phyloP scores from a whole-genome alignment of 2,113 vertebrate species.

The Podilymbus podiceps region DNA sequence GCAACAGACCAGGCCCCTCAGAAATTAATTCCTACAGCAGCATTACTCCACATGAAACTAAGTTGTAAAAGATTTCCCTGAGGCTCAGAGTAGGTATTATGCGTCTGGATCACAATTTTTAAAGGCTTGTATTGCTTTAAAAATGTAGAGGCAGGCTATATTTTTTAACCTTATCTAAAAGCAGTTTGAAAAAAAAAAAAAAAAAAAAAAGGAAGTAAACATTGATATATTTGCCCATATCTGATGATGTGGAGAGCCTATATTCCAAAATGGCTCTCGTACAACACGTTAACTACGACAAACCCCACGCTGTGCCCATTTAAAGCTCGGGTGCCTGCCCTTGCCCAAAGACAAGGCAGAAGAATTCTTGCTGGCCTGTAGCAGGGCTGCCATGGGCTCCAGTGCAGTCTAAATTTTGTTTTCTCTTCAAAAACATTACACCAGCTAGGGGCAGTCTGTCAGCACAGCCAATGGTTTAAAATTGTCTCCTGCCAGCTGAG shows the following conservation, averaged over 20 bases:
- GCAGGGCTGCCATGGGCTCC: rapidly evolving
- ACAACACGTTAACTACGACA: rapidly evolving
- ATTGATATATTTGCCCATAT: neutral
- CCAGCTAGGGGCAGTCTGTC: neutral
- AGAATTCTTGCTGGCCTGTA: neutral
- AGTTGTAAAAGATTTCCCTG: neutral
- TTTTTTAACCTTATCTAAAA: neutral
- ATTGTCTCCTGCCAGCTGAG: neutral
- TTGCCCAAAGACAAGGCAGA: neutral
- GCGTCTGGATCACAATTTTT: neutral
- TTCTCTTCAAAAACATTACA: neutral
- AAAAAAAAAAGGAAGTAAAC: no score
- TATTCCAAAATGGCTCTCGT: neutral
- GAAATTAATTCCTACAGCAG: neutral
- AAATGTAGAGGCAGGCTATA: neutral
- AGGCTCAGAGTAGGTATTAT: neutral
- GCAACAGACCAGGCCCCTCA: neutral
- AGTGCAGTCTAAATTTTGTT: neutral
- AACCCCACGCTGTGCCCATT: rapidly evolving
- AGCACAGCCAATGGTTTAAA: neutral
- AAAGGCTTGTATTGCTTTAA: neutral
- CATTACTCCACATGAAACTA: neutral
- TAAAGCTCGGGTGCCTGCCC: neutral
- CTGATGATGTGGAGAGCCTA: neutral
- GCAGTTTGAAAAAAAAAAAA: neutral